Conservation (phyloP, 1,140 invertebrate genomes). For the Planococcus citri region DNA sequence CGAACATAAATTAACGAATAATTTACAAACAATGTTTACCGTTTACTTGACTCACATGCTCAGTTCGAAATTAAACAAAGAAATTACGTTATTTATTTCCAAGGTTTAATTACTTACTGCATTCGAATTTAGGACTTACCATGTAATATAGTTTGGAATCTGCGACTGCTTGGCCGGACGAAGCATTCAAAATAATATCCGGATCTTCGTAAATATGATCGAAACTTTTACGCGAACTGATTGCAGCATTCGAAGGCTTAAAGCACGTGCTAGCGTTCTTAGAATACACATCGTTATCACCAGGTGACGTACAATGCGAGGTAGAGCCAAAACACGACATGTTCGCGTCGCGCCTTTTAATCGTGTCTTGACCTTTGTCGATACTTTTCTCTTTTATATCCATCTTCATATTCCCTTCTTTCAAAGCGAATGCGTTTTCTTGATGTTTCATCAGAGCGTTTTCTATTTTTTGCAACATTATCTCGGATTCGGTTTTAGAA, state of each 20-base stretch:
- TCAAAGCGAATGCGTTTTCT: background rate
- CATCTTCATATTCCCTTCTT: background rate
- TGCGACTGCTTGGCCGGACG: background rate
- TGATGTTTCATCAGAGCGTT: background rate
- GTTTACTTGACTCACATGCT: background rate
- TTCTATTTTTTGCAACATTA: slow-evolving; percentile 11
- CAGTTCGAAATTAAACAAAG: background rate
- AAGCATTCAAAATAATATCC: background rate
- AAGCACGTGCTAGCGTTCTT: background rate
- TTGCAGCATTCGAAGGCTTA: background rate
- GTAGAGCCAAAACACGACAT: background rate
- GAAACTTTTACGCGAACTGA: background rate
- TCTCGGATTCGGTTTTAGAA: slow-evolving; percentile 9
- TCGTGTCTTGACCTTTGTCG: background rate
- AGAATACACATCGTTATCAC: background rate
- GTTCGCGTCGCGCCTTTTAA: background rate
- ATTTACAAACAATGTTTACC: background rate
- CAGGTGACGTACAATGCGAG: background rate
- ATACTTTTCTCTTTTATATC: background rate
- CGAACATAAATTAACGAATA: background rate
- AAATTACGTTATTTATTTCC: background rate
- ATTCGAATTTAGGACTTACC: background rate
- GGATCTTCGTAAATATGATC: slow-evolving; percentile 18
- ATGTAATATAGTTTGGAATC: background rate
- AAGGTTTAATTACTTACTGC: background rate